Evolutionary conservation across 1,140 invertebrate genomes (phyloP).

Genomic region (Caligus rogercresseyi): DNA sequence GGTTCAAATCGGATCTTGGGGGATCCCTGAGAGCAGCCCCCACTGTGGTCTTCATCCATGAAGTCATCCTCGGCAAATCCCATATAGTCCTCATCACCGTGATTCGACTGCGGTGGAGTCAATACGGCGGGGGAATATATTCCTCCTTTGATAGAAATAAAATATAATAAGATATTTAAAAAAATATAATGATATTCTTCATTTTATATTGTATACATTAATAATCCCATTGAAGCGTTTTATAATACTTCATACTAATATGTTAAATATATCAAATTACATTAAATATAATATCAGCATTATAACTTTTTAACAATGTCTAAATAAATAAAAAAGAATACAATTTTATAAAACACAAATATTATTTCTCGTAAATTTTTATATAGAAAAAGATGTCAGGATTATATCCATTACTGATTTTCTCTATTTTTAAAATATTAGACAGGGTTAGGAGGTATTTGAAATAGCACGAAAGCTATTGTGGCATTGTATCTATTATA

Average conservation of each 20-base stretch:
- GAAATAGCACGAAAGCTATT: no score
- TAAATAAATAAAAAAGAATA: no score
- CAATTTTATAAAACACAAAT: no score
- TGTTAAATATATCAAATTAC: neutral
- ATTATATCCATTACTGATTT: no score
- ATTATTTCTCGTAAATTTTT: no score
- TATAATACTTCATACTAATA: neutral
- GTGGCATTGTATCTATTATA: no score
- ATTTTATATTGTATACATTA: neutral
- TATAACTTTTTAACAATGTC: neutral
- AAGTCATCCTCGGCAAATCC: neutral
- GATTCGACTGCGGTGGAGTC: neutral
- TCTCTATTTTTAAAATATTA: no score
- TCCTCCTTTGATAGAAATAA: no score
- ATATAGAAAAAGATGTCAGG: no score
- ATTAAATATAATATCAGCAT: neutral
- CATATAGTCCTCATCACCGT: neutral
- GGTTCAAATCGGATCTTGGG: neutral
- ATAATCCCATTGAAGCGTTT: neutral
- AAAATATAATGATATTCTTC: no score
- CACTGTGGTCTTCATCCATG: neutral
- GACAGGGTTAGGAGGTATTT: no score
- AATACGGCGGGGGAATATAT: neutral
- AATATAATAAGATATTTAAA: no score
- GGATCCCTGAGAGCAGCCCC: neutral